Base-by-base conservation (phyloP, 2,888 invertebrate species). In the Eupsilia transversa region DNA sequence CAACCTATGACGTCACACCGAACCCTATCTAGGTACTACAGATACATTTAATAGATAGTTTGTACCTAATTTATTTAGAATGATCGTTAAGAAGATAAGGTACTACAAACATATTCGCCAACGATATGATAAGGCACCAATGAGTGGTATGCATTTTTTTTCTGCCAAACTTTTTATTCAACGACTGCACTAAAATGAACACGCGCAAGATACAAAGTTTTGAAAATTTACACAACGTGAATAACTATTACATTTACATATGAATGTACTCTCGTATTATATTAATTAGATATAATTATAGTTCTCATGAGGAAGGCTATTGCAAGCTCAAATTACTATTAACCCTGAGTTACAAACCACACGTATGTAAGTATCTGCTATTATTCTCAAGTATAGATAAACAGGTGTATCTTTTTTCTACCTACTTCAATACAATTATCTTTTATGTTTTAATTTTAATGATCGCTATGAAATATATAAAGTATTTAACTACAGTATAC, bases 241-340 rank as follows among this genome's bases (percentile, higher is more conserved):
- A 68, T 69, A 68, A 56, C 49, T 74, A 35, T 65, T 68, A 57
- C 43, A 60, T 67, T 12, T n/a, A n/a, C n/a, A n/a, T n/a, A 33
- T 59, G 38, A 63, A 57, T 76, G 82, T 76, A 75, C 61, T 56
- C 43, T 75, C 23, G 12, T 70, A 68, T 72, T 38, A n/a, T 60
- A 79, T 46, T 57, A 49, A 33, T 61, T 23, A 69, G 27, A 68
- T 74, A 65, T 79, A 60, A 57, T 41, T 72, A 72, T 67, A 81
- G 57, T 70, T 81, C 56, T 75, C 57, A 52, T 30, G 74, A 76
- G 56, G 77, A 65, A 72, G 80, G 76, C 71, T 84, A 60, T 59
- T 46, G 80, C 86, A 84, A 84, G 86, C 86, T 83, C 83, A 74
- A 77, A 70, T 85, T 78, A 78, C 72, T 70, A 71, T 72, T 63